Conservation (phyloP, 1,140 invertebrate genomes). For the Phortica variegata region DNA sequence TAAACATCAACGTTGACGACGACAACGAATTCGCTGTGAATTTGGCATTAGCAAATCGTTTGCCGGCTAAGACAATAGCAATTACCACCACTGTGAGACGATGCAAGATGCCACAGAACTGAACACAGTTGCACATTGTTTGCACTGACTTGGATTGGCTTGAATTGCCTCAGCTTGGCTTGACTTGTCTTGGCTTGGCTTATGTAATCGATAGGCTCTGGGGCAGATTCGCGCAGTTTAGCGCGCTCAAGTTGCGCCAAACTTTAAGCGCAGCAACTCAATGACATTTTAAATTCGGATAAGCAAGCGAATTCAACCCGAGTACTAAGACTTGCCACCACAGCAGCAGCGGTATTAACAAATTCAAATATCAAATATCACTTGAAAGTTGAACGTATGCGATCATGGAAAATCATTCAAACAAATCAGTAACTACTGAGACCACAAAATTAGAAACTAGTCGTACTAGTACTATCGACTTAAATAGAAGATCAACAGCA, state of each 20-base stretch:
- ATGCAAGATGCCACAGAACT: slow-evolving; percentile 7
- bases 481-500: no score
- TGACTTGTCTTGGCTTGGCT: neutral
- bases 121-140: no score
- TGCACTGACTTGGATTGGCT: no score
- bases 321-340: no score
- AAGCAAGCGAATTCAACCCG: no score
- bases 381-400: slow-evolving; percentile 21
- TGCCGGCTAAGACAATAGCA: slow-evolving; percentile 28
- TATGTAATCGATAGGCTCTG: no score
- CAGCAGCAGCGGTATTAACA: neutral
- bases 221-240: neutral
- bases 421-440: no score
- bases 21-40: slow-evolving; percentile 13
- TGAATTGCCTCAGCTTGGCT: no score
- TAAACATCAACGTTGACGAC: neutral
- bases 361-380: neutral
- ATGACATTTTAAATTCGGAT: slow-evolving; percentile 29
- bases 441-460: no score
- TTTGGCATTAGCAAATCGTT: slow-evolving; percentile 35
- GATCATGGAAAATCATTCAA: slow-evolving; percentile 35
- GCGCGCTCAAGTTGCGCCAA: neutral
- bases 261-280: slow-evolving; percentile 14
- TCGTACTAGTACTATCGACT: no score
- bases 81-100: slow-evolving; percentile 19